Evolutionary conservation across 2,888 invertebrate species (phyloP).

Genomic region (Pandemis heparana): DNA sequence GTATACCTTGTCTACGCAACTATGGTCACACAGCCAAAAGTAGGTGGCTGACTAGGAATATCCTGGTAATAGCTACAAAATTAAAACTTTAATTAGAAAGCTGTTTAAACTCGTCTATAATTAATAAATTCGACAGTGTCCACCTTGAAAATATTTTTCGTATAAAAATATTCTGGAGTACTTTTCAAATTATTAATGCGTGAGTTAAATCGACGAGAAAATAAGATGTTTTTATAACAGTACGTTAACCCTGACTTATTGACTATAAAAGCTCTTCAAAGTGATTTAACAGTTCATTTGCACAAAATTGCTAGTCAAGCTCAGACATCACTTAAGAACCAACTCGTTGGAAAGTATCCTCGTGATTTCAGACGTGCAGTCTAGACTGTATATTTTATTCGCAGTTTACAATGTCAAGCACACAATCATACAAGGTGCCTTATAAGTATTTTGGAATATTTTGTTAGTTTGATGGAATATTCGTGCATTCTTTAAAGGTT

Average conservation of each 20-base stretch:
- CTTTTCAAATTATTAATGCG: not conserved
- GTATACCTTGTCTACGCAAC: no score
- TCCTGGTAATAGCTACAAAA: no score
- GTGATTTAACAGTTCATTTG: conserved; percentile 13
- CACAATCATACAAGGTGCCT: not conserved
- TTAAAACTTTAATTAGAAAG: no score
- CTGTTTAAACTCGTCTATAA: no score
- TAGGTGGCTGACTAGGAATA: no score
- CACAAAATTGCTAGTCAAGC: conserved; percentile 13
- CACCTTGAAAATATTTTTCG: no score
- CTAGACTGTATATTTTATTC: conserved; percentile 16
- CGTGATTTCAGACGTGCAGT: conserved; percentile 17
- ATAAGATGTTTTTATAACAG: not conserved
- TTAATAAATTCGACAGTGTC: no score
- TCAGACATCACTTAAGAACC: conserved; percentile 17
- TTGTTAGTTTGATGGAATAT: no score
- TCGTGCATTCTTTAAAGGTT: no score
- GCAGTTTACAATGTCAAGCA: not conserved
- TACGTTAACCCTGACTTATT: not conserved
- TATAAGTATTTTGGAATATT: not conserved
- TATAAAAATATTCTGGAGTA: no score
- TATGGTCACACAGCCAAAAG: no score
- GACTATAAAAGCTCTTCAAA: conserved; percentile 6
- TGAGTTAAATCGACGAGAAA: not conserved
- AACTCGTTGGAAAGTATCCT: conserved; percentile 17